Conservation (phyloP, 2,888 invertebrate species). For the Unio delphinus region DNA sequence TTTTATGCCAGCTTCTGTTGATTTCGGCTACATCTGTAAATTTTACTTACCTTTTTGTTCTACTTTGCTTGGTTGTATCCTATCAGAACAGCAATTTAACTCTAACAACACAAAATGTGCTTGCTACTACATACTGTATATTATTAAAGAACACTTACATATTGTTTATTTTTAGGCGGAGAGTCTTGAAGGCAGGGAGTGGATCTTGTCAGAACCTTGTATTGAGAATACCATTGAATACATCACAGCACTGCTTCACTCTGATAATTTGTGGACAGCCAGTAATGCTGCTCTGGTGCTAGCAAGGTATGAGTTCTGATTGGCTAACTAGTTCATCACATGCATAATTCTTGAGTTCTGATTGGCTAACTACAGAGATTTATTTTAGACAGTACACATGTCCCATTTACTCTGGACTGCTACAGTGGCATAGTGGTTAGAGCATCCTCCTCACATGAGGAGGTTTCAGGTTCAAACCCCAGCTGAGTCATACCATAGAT, state of each 20-base stretch:
- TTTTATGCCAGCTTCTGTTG: too few species aligned
- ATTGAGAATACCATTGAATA: conserved; percentile 57
- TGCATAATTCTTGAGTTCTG: too few species aligned
- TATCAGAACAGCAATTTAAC: background rate
- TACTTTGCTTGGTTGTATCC: background rate
- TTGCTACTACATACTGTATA: background rate
- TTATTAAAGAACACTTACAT: background rate
- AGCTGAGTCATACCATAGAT: too few species aligned
- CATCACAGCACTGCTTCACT: conserved; percentile 60
- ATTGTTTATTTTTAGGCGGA: conserved; percentile 58
- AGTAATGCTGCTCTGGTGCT: conserved; percentile 71
- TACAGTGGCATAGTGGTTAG: too few species aligned
- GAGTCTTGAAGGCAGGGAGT: conserved; percentile 66
- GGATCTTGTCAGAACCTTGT: conserved; percentile 66
- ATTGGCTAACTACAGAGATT: background rate
- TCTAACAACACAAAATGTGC: background rate
- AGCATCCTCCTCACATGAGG: too few species aligned
- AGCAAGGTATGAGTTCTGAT: conserved; percentile 57
- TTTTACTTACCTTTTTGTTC: background rate
- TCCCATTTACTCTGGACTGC: too few species aligned
- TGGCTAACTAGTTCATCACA: too few species aligned
- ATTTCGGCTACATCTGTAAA: too few species aligned
- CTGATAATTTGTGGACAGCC: conserved; percentile 69
- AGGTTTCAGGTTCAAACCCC: too few species aligned
- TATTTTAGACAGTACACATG: too few species aligned